These are phyloP conservation scores for Zaprionus lachaisei DNA, from an alignment of 1,140 invertebrate genomes.

Conservation along the genomic window DNA sequence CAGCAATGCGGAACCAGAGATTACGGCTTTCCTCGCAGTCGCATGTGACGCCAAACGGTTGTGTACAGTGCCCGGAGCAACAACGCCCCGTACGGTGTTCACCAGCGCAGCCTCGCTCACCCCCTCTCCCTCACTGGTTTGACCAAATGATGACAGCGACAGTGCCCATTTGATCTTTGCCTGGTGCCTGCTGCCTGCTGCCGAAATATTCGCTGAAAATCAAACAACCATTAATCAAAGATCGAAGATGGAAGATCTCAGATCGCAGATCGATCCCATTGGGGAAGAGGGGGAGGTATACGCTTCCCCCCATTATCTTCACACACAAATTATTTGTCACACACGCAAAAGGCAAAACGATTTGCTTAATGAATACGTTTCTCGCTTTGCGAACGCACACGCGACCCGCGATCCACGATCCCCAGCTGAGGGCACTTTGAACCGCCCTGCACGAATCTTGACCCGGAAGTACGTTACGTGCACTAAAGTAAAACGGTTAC, in stretches of 20 bases:
- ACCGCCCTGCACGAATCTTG: conserved; percentile 9
- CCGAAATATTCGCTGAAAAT: conserved; percentile 54
- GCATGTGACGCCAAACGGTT: conserved; percentile 43
- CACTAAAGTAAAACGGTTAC: conserved; percentile 10
- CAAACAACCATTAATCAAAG: conserved; percentile 71
- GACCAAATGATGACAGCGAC: conserved; percentile 52
- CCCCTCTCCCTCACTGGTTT: neutral
- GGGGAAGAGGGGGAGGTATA: neutral
- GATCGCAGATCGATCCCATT: neutral
- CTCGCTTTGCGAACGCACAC: conserved; percentile 31
- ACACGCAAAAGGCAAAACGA: conserved; percentile 66
- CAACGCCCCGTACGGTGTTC: conserved; percentile 34
- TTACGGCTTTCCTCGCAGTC: conserved; percentile 39
- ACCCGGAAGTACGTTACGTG: conserved; percentile 44
- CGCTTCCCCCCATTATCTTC: neutral
- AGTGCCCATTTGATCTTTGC: conserved; percentile 46
- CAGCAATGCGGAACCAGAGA: conserved; percentile 74
- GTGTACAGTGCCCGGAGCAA: conserved; percentile 31
- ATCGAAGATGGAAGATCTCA: conserved; percentile 13
- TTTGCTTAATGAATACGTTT: conserved; percentile 67
- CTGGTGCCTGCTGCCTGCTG: conserved; percentile 48
- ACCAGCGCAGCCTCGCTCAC: neutral
- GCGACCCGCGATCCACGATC: conserved; percentile 19
- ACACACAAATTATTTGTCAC: conserved; percentile 66
- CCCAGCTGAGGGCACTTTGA: conserved; percentile 25